Evolutionary conservation across 2,888 invertebrate genomes (phyloP), one percentile per base, ranked within the genome.

Genomic region (Theretra japonica): DNA sequence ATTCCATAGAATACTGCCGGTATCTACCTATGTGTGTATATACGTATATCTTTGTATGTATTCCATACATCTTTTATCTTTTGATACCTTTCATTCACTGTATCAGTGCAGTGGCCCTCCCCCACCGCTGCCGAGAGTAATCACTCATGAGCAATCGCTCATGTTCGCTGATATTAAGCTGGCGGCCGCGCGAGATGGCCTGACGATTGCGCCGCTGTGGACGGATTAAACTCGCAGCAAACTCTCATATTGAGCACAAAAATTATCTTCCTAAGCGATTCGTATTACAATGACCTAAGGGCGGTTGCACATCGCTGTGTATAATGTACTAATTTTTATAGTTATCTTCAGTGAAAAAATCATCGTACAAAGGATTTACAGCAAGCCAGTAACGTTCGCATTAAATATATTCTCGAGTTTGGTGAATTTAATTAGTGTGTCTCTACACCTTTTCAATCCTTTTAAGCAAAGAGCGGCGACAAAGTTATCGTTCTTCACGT

Each of bases 151-250:
- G n/a, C n/a, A n/a, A 21, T 19, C 4, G 19, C 62, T 33, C 33
- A 53, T 53, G 41, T 21, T 62, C 4, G n/a, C 41, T 33, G 41
- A 62, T 21, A 62, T 41, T 33, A 19, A 15, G 41, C 48, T 41
- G 21, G 65, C 23, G 23, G 41, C 15, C 4, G 1, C 11, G 23
- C 41, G 48, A 48, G 48, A 23, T 5, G 41, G 33, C 41, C 62
- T 65, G 21, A 5, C 41, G 65, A 65, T 65, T 62, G 62, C 33
- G 21, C 33, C n/a, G 11, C 23, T 62, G 62, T 62, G 41, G 15
- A 15, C 3, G 41, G 41, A 41, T 62, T 62, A 41, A 62, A 15
- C 21, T 8, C 15, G 11, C 4, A 11, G 21, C 11, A n/a, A 4
- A 19, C 53, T 21, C 8, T 33, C 33, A 62, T 21, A 62, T 62